Evolutionary conservation across 2,113 vertebrate species (phyloP).

Genomic region (Syngnathus floridae): DNA sequence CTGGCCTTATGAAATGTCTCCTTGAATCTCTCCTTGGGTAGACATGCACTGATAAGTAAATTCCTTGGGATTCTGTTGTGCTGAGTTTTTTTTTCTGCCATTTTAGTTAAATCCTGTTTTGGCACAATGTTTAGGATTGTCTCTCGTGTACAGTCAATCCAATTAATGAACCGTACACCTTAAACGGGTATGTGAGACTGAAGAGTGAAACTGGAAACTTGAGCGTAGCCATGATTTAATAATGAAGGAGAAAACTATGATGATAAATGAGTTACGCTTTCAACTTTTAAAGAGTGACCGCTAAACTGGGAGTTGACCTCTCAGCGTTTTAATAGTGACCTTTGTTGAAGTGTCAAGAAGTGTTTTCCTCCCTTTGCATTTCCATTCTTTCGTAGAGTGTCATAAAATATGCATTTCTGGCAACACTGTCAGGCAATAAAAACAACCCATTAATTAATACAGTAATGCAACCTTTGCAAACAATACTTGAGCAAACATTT

Average conservation of each 20-base stretch:
- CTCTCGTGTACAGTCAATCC: slow-evolving; percentile 22
- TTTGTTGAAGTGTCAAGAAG: neutral
- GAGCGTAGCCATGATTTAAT: slow-evolving; percentile 52
- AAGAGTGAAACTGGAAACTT: slow-evolving; percentile 55
- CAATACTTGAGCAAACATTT: neutral
- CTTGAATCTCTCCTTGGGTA: no score
- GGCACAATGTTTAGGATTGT: no score
- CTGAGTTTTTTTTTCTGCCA: neutral
- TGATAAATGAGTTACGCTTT: neutral
- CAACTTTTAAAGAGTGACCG: slow-evolving; percentile 13
- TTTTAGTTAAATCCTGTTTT: no score
- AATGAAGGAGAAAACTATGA: slow-evolving; percentile 55
- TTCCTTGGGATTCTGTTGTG: no score
- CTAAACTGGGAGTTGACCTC: neutral
- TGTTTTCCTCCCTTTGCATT: neutral
- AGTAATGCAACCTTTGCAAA: neutral
- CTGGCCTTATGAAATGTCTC: no score
- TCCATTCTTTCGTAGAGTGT: neutral
- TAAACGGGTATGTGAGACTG: slow-evolving; percentile 30
- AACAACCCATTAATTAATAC: neutral
- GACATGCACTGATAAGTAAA: no score
- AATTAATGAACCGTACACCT: slow-evolving; percentile 60
- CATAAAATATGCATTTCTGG: neutral
- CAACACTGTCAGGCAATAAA: neutral
- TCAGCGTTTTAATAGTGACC: no score